Base-by-base conservation (phyloP, 2,113 vertebrate genomes). In the Cheilinus undulatus region DNA sequence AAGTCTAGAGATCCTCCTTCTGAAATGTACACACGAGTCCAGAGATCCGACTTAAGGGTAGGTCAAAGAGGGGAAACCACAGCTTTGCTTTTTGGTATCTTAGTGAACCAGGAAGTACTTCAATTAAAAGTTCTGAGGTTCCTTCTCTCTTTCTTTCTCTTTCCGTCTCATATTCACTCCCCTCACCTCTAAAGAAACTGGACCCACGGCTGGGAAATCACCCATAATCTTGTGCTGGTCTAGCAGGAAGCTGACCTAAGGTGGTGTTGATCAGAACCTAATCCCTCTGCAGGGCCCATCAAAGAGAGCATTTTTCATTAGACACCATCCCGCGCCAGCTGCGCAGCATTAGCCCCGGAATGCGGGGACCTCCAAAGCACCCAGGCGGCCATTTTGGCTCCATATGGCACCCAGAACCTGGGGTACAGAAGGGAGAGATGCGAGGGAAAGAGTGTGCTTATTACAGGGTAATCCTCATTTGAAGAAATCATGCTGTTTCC, bases 251-350 rank as follows among this genome's bases (percentile, higher is more conserved):
- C 73, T 78, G 78, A 87, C 80, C 74, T 72, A 90, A 87, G 87
- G 90, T 91, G 90, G 82, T 90, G 91, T 91, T 91, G 90, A 93
- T 93, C 92, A 93, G 83, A 90, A 80, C 71, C 59, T 91, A 91
- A 93, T 92, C 90, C 87, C 70, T 77, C 80, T 30, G 85, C 82
- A 87, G 88, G 87, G 49, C 78, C 86, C 90, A 92, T 94, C 93
- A 94, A 93, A 92, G 90, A 86, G 68, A 70, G 84, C 72, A 24
- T 82, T 88, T 92, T 91, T 93, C 90, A 89, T 88, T 91, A 91
- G 82, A 87, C 80, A 86, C 90, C 85, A 78, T 86, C 75, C 67
- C 54, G 50, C 69, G 15, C 80, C 93, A 95, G 93, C 92, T 95
- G 94, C 65, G 53, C 79, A 62, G 82, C 86, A 94, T 95, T 94